Base-by-base conservation (phyloP, 2,888 invertebrate species). In the Sinhomidia bicolor region DNA sequence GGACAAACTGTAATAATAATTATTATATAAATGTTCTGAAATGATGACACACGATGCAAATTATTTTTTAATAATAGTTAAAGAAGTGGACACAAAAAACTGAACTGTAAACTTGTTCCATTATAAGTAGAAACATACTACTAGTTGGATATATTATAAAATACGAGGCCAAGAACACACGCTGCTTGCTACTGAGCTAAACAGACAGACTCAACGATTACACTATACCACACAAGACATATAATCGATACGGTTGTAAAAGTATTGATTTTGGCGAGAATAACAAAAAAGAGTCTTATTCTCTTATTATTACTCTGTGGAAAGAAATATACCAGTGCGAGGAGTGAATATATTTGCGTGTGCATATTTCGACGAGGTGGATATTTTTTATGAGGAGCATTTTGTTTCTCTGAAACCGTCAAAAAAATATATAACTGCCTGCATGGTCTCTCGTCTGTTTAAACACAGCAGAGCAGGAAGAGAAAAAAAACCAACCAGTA, bases 231-330 rank as follows among this genome's bases (percentile, higher is more conserved):
- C 71, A 68, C 51, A 71, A 79, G 68, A 83, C 57, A 78, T 68
- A 79, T 71, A 85, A 85, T 85, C 85, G 71, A 85, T 85, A 80
- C 54, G 29, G 84, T 84, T 84, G 62, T 47, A 62, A 60, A 60
- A 79, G 54, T 80, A 85, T 85, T 80, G 85, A 85, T 85, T 85
- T 85, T 71, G 71, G 79, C 71, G 71, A 57, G 62, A 57, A 80
- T 44, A 85, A 76, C 78, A 80, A 71, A 32, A 74, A 36, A 23
- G 20, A 17, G 10, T 71, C 32, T 54, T 47, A 17, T 20, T 17
- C 3, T 12, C 57, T 60, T 23, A 14, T 60, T 20, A 71, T 71
- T 41, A 44, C 20, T 29, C 9, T 26, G 78, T 57, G 32, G n/a
- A 32, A 78, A 78, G 9, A 60, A 23, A 60, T 23, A 23, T 23